Evolutionary conservation across 2,888 invertebrate species (phyloP).

Genomic region (Lasioglossum vierecki): DNA sequence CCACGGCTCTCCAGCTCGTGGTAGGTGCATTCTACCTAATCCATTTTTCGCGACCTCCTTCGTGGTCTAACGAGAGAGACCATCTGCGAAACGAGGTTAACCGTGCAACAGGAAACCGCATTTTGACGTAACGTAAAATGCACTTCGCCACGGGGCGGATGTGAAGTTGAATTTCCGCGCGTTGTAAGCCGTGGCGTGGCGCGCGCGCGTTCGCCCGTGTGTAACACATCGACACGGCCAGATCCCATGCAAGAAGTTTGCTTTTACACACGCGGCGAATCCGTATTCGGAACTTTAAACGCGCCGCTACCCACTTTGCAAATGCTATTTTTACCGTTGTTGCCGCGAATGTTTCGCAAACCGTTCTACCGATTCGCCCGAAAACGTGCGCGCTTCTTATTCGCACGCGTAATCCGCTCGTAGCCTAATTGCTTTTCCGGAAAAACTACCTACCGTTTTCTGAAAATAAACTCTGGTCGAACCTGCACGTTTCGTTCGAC

Average conservation of each 20-base stretch:
- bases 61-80: constrained; percentile 69
- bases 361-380: neutral
- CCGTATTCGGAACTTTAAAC: neutral
- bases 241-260: neutral
- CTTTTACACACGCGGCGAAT: neutral
- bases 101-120: constrained; percentile 72
- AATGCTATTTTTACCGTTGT: neutral
- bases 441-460: too few relatives aligned
- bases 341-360: constrained; percentile 2
- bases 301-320: neutral
- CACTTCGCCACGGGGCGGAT: constrained; percentile 61
- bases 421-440: neutral
- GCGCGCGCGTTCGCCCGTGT: neutral
- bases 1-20: constrained; percentile 29
- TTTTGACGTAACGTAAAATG: constrained; percentile 73
- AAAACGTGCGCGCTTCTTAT: neutral
- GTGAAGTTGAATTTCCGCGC: constrained; percentile 35
- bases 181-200: neutral
- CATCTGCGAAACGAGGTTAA: constrained; percentile 73
- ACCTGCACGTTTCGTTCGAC: too few relatives aligned
- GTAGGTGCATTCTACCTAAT: constrained; percentile 68
- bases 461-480: too few relatives aligned
- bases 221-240: neutral
- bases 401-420: neutral
- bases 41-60: constrained; percentile 75